A percentile compares a stretch with the other conserved stretches of the same genome.
Conservation (phyloP, 2,888 invertebrate species). For the Anthrax anthrax region DNA sequence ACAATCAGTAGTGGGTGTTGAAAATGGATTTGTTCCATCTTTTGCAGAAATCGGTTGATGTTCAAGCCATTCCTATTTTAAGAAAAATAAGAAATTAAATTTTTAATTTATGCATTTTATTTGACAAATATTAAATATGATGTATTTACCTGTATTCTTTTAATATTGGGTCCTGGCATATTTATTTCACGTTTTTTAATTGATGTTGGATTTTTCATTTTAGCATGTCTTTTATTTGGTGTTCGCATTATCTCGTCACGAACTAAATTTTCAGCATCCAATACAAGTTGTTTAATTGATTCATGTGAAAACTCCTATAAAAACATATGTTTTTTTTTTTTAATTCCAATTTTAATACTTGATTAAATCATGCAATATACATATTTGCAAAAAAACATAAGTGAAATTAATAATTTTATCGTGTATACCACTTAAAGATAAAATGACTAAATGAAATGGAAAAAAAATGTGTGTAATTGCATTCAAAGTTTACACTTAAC, state of each 20-base stretch:
- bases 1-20: slow-evolving; percentile 37
- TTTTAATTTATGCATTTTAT: neutral
- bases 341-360: no score
- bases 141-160: slow-evolving; percentile 29
- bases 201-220: slow-evolving; percentile 19
- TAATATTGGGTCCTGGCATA: slow-evolving; percentile 31
- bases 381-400: no score
- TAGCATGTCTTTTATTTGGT: slow-evolving; percentile 27
- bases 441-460: no score
- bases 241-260: slow-evolving; percentile 36
- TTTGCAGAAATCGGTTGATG: slow-evolving; percentile 26
- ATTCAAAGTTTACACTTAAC: no score
- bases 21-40: slow-evolving; percentile 4
- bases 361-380: no score
- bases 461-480: no score
- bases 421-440: no score
- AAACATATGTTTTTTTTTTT: no score
- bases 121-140: neutral
- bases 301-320: slow-evolving; percentile 17
- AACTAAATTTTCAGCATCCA: slow-evolving; percentile 68
- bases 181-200: slow-evolving; percentile 30
- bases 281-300: slow-evolving; percentile 60
- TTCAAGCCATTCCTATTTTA: slow-evolving; percentile 31
- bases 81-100: slow-evolving; percentile 1
- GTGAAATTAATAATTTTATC: no score